A percentile compares a stretch with the other conserved stretches of the same genome.
phyloP scores from a whole-genome alignment of 2,113 vertebrate genomes.

The Oncorhynchus tshawytscha region DNA sequence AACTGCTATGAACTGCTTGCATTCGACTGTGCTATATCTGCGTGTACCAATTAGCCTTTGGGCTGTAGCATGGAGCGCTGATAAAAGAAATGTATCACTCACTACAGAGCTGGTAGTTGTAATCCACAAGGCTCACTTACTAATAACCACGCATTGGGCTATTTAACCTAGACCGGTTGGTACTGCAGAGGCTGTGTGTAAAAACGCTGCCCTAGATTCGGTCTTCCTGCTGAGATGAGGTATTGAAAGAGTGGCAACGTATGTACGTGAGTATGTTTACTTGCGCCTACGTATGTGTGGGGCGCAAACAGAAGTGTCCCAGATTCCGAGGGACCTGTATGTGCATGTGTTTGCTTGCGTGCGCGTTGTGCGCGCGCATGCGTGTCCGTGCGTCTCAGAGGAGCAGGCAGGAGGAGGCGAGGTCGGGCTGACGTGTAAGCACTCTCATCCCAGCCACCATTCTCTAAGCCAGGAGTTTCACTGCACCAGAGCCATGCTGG shows the following conservation, averaged over 20 bases:
- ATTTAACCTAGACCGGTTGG: neutral
- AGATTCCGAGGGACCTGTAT: constrained; percentile 13
- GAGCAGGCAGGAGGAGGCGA: constrained; percentile 54
- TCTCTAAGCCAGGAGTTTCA: constrained; percentile 66
- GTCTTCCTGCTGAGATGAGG: neutral
- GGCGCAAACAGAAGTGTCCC: constrained; percentile 17
- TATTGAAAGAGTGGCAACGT: constrained; percentile 7
- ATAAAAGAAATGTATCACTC: neutral
- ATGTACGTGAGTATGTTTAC: constrained; percentile 12
- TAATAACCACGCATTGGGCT: neutral
- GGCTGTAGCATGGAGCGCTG: neutral
- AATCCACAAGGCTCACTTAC: neutral
- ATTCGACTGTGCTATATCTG: neutral
- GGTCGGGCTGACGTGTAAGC: constrained; percentile 54
- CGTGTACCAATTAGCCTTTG: constrained; percentile 3
- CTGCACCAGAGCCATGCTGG: constrained; percentile 40
- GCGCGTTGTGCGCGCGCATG: neutral
- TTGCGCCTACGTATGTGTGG: neutral
- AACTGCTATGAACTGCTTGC: neutral
- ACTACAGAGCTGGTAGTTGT: neutral
- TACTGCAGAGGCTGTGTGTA: neutral
- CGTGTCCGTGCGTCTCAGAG: neutral
- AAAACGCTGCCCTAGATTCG: constrained; percentile 23
- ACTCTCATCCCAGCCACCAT: constrained; percentile 49
- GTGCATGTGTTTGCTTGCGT: neutral